Base-by-base conservation (phyloP, 1,140 invertebrate species). In the Onthophagus taurus region DNA sequence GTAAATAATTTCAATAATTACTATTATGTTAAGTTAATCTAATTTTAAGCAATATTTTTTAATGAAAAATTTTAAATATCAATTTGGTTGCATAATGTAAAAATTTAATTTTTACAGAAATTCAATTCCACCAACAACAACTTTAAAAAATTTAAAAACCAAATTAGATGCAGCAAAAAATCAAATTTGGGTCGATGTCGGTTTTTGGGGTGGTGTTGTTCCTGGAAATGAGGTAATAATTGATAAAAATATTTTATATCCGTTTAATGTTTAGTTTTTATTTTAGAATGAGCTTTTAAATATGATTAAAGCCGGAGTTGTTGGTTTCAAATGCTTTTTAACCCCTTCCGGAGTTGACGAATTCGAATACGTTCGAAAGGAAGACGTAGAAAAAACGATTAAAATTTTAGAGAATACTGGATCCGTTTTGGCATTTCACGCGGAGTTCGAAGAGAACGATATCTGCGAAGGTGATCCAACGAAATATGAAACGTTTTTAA, bases 321-420 rank as follows among this genome's bases (percentile, higher is more conserved):
- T 80, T 5, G 83, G 82, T 3, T 81, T 85, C 42, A 83, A 84
- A 63, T 83, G 81, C 58, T 83, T 83, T 43, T 61, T 85, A 3
- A 77, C 74, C 51, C 72, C 77, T 3, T 78, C 76, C 41, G 78
- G 78, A 9, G 72, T 79, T 0, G 73, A 78, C 4, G 78, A 81
- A 54, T 81, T 81, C 60, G 73, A 72, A 6, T 63, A 74, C 41
- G 76, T 83, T 0, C 69, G 60, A 9, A 59, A 68, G 45, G 43
- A 63, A 9, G 72, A 83, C 47, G 60, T 81, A 13, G 63, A 72
- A 44, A 54, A 65, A 45, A 73, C 76, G 3, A 65, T 81, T 39
- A 45, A 62, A 13, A 65, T 72, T 44, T 58, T 81, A 1, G 60
- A 75, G 53, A 68, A 70, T 39, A 76, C 74, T 2, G 65, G 68